These are phyloP conservation scores for Dolichoris vasculosae DNA, from an alignment of 1,140 invertebrate species.

Conservation along the genomic window DNA sequence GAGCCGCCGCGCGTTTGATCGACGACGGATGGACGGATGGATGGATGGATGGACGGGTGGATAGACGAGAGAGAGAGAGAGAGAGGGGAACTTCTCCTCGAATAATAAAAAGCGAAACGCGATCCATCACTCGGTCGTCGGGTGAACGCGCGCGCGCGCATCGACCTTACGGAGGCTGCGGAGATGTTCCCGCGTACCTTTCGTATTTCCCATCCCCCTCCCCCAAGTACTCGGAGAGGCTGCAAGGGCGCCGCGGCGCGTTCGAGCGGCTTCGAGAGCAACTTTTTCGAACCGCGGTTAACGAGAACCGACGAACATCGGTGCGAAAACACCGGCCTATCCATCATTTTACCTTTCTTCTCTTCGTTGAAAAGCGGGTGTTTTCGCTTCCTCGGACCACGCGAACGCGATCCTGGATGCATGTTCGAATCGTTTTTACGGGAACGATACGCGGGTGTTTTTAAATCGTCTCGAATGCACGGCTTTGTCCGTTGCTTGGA, in stretches of 20 bases:
- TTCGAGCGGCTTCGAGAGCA: not conserved
- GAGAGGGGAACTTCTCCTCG: not conserved
- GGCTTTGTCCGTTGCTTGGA: not conserved
- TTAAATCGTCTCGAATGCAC: not conserved
- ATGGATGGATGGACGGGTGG: no score
- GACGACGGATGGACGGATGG: no score
- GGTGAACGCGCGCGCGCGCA: no score
- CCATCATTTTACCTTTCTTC: conserved; percentile 12
- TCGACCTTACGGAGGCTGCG: not conserved
- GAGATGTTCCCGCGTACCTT: not conserved
- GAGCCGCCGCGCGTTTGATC: not conserved
- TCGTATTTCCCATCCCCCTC: not conserved
- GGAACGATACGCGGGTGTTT: not conserved
- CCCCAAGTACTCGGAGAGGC: not conserved
- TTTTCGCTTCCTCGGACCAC: not conserved
- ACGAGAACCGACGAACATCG: not conserved
- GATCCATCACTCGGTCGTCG: conserved; percentile 34
- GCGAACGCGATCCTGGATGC: not conserved
- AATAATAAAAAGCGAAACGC: conserved; percentile 30
- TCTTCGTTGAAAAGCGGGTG: not conserved
- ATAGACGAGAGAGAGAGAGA: no score
- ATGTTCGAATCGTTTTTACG: not conserved
- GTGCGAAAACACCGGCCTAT: not conserved
- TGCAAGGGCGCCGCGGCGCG: no score
- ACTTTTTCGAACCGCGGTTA: not conserved